Evolutionary conservation across 1,140 invertebrate species (phyloP), one percentile per base, ranked within the genome.

Genomic region (Trypoxylus dichotomus): DNA sequence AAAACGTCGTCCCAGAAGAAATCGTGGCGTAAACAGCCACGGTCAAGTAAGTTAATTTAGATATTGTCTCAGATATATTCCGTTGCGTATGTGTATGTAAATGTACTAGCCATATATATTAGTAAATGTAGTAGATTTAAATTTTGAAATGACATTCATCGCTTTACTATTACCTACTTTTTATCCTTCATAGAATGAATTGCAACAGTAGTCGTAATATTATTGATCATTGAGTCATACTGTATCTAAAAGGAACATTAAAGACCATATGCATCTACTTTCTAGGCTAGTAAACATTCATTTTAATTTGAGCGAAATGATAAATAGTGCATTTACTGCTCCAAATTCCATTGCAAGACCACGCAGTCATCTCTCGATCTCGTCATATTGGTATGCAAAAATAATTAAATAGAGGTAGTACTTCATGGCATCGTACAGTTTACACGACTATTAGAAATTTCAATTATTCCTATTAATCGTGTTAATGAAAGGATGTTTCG

Each of bases 1-100:
- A 85, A 83, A 81, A 84, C 85, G 83, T 85, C 84, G 83, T 83
- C 84, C 63, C 82, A 85, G 47, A 85, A 85, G 81, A 82, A 77
- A 58, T 81, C 83, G 83, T 85, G 85, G 85, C 83, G 83, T 37
- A 81, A 81, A 41, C 84, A 85, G 83, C 83, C 84, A 83, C 84
- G 85, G 10, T 78, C 83, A 79, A 82, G 85, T 85, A 82, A 82
- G 74, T 60, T 58, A 58, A 27, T 15, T n/a, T 6, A n/a, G 7
- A 24, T 15, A 29, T 68, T 1, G 15, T 29, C n/a, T 21, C 5
- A 72, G 2, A 7, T 21, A 54, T 6, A 54, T 19, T 2, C 15
- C 43, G n/a, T 15, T 3, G 47, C 19, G 32, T 37, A n/a, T n/a
- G n/a, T n/a, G n/a, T n/a, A n/a, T n/a, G n/a, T n/a, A n/a, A n/a